Base-by-base conservation (phyloP, 2,888 invertebrate species). In the Hedya salicella region DNA sequence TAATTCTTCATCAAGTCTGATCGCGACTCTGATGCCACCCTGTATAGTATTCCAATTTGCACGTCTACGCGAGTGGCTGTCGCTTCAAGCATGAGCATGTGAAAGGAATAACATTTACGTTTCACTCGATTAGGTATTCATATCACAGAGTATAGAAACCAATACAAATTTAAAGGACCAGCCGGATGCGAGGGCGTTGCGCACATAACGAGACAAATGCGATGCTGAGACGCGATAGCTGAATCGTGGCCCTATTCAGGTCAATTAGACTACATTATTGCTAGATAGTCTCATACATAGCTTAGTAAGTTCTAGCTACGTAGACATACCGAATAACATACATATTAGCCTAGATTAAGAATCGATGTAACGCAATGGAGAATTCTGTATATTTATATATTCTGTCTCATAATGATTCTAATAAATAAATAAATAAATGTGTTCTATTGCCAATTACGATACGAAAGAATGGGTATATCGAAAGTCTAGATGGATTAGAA, bases 131-230 rank as follows among this genome's bases (percentile, higher is more conserved):
- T 46, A 13, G n/a, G 36, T 19, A 60, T 49, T 60, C 21, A 49
- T 36, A 39, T 39, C 59, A 60, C 39, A 48, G 36, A 14, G 13
- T n/a, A 19, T 32, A 59, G 32, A 42, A 62, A 62, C 30, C 42
- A 14, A 32, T 62, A 42, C 52, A 44, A 50, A 62, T 62, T 44
- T 52, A 52, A 52, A 44, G 61, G 44, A 19, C 52, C 14, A 60
- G 42, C 19, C 50, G 25, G 49, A 61, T 42, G 42, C 61, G 61
- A 62, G 61, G 61, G 61, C 52, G 61, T 32, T 44, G 17, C 61
- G n/a, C 50, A 52, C 32, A 32, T 62, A 30, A 44, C 44, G 42
- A 62, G 52, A 62, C 50, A 61, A 61, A 61, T 61, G 61, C 42
- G 16, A 60, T 59, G 21, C 36, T 49, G 14, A 39, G 19, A 13